Evolutionary conservation across 2,888 invertebrate species (phyloP).

Genomic region (Ectropis crepuscularia): DNA sequence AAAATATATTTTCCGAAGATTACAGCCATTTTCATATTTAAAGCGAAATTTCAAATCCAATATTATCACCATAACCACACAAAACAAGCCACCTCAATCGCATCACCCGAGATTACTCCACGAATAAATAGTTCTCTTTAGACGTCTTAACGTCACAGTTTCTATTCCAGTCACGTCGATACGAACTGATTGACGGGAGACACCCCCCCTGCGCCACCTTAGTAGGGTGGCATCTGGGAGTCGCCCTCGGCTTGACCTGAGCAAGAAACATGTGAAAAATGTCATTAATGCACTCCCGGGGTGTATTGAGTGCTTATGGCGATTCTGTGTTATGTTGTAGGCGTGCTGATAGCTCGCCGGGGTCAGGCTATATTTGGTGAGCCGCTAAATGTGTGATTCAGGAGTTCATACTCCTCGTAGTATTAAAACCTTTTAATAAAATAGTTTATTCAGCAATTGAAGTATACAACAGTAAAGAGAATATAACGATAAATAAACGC

Average conservation of each 20-base stretch:
- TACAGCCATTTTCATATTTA: too few relatives aligned
- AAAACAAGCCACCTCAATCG: constrained; percentile 28
- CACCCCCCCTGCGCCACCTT: constrained; percentile 42
- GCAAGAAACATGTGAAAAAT: constrained; percentile 82
- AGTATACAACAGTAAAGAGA: too few relatives aligned
- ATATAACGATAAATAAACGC: too few relatives aligned
- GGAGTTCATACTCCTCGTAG: neutral
- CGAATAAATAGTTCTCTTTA: constrained; percentile 65
- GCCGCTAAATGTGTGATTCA: constrained; percentile 1
- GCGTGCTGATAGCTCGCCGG: constrained; percentile 34
- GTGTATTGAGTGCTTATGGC: constrained; percentile 45
- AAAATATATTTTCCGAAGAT: neutral
- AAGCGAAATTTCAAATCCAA: neutral
- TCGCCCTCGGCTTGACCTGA: constrained; percentile 68
- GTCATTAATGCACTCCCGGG: constrained; percentile 80
- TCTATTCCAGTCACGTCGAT: constrained; percentile 79
- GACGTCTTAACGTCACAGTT: constrained; percentile 60
- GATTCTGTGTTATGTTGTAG: constrained; percentile 29
- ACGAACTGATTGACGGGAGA: constrained; percentile 83
- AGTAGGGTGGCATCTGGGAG: constrained; percentile 14
- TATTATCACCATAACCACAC: constrained; percentile 7
- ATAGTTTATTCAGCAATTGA: too few relatives aligned
- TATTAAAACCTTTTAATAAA: neutral
- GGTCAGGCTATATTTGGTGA: constrained; percentile 26
- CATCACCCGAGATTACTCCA: constrained; percentile 54